Percentiles rank a stretch among this genome's conserved stretches.
phyloP scores from a whole-genome alignment of 2,113 vertebrate genomes.

The Ursus arctos region DNA sequence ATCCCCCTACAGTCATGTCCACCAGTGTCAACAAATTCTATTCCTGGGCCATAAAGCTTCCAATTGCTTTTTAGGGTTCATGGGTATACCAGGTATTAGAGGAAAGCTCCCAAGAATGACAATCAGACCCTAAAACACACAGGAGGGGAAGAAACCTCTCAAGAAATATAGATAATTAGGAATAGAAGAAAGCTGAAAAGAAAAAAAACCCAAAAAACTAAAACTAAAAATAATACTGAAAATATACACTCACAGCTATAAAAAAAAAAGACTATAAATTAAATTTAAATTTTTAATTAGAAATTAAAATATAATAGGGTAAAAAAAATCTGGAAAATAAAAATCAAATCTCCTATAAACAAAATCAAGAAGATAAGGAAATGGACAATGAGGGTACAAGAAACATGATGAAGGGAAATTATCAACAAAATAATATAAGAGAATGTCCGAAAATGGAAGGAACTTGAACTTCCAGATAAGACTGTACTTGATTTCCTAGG shows the following conservation, averaged over 20 bases:
- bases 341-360: neutral
- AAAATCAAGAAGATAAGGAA: constrained; percentile 7
- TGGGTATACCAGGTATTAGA: neutral
- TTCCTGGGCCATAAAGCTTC: neutral
- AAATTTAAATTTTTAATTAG: neutral
- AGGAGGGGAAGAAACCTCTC: neutral
- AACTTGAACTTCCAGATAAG: neutral
- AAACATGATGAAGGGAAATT: neutral
- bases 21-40: neutral
- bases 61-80: neutral
- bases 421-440: neutral
- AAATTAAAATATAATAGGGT: neutral
- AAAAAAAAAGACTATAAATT: neutral
- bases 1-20: neutral
- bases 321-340: constrained; percentile 13
- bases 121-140: neutral
- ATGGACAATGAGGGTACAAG: neutral
- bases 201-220: neutral
- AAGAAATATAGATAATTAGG: neutral
- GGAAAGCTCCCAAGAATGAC: neutral
- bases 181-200: neutral
- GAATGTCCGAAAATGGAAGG: neutral
- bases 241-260: neutral
- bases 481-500: neutral
- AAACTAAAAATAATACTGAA: neutral